These are phyloP conservation scores for Temnothorax unifasciatus DNA, from an alignment of 2,888 invertebrate species.

Conservation along the genomic window DNA sequence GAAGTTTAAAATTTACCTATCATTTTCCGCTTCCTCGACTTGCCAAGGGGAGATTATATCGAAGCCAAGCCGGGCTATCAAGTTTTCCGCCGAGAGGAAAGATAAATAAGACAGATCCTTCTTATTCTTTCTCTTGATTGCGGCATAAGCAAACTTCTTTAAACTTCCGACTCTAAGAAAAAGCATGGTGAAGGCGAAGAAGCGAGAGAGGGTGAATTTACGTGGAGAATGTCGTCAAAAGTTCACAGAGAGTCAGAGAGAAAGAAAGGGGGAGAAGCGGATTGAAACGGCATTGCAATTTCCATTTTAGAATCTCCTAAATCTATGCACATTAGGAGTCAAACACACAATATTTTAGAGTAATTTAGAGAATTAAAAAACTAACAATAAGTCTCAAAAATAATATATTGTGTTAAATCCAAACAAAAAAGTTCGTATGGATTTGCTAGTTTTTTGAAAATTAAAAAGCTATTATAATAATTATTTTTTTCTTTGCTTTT, in stretches of 20 bases:
- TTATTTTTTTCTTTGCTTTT: neutral
- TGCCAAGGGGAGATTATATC: constrained; percentile 50
- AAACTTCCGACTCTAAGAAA: constrained; percentile 48
- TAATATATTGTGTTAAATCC: neutral
- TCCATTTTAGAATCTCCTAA: constrained; percentile 20
- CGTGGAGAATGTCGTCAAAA: constrained; percentile 33
- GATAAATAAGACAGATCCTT: constrained; percentile 57
- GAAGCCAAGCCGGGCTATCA: constrained; percentile 43
- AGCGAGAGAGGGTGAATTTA: constrained; percentile 41
- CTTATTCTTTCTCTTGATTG: constrained; percentile 61
- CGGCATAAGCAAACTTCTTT: constrained; percentile 57
- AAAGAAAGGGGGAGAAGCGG: neutral
- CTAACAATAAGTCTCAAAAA: neutral
- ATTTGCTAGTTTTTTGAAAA: neutral
- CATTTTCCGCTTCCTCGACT: constrained; percentile 47
- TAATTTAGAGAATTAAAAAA: constrained; percentile 27
- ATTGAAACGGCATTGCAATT: constrained; percentile 46
- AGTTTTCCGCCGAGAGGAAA: constrained; percentile 54
- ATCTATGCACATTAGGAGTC: constrained; percentile 15
- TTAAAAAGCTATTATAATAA: neutral
- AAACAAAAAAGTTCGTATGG: neutral
- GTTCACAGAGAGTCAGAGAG: constrained; percentile 11
- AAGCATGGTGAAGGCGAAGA: constrained; percentile 31
- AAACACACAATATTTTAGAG: constrained; percentile 3
- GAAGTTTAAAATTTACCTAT: constrained; percentile 48